Base-by-base conservation (phyloP, 1,140 invertebrate genomes). In the Cydia splendana region DNA sequence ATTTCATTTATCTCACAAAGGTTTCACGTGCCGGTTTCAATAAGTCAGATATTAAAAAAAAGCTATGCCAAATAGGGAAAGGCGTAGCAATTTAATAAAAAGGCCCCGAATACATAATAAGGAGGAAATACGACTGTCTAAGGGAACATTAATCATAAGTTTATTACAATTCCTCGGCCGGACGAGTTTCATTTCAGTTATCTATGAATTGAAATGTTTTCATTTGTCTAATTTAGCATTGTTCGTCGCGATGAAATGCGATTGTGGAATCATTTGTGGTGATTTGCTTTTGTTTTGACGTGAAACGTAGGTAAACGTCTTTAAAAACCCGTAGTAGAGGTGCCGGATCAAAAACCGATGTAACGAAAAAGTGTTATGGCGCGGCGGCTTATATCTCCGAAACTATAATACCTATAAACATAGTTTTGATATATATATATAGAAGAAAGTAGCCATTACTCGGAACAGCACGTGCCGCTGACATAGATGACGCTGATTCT, bases 181-280 rank as follows among this genome's bases (percentile, higher is more conserved):
- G 57, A 62, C 67, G 67, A 45, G 45, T 71, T 71, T 42, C 67
- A 71, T 71, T 71, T 71, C n/a, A 71, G n/a, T 71, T 71, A 71
- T 71, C 67, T 71, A 38, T 45, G 67, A 71, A 71, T 42, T 71
- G 67, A 45, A 71, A 71, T 18, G 67, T 45, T 71, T 71, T 24
- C 67, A 71, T 71, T 71, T 71, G 15, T 18, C 34, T 45, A 71
- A 71, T 71, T 71, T 4, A 38, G 30, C 67, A 45, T 24, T 69
- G 65, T 69, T 38, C 4, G n/a, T 62, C 4, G 67, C 34, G 38
- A 67, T 65, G 18, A 34, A 34, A n/a, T 4, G 34, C 34, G 30
- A 69, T 38, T 69, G 13, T 69, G 4, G 34, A 34, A 13, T 13
- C 13, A 42, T 30, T 67, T 67, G 20, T 28, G 20, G 28, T 34